A percentile compares a stretch with the other conserved stretches of the same genome.
Conservation (phyloP, 1,140 invertebrate genomes). For the Spodoptera litura region DNA sequence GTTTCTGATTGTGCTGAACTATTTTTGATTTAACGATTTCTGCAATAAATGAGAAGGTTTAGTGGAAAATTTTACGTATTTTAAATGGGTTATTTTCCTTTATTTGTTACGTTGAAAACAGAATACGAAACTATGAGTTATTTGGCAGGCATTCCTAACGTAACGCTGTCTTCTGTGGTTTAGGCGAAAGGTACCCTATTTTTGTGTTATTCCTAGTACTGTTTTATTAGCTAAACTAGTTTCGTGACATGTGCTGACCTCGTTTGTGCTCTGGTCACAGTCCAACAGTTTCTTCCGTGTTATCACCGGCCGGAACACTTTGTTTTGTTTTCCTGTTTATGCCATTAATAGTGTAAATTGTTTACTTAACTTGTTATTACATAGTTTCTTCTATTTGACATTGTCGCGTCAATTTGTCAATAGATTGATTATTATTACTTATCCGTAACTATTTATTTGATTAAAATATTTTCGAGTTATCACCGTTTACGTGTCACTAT, state of each 20-base stretch:
- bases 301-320: constrained; percentile 13
- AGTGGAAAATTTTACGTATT: background rate
- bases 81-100: background rate
- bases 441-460: background rate
- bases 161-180: no score
- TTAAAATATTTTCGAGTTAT: background rate
- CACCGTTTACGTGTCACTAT: no score
- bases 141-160: background rate
- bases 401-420: no score
- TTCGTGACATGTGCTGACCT: constrained; percentile 30
- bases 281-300: constrained; percentile 44
- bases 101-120: background rate
- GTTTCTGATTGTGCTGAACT: background rate
- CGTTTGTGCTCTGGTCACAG: constrained; percentile 26
- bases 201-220: background rate
- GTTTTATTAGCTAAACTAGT: constrained; percentile 11
- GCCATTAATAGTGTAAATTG: background rate
- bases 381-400: no score
- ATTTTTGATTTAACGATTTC: constrained; percentile 3
- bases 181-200: background rate
- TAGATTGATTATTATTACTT: background rate
- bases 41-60: background rate
- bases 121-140: background rate
- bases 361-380: no score
- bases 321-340: constrained; percentile 22